Percentiles rank a stretch among this genome's conserved stretches.
These are phyloP conservation scores for Rhagophthalmus giganteus DNA, from an alignment of 2,888 invertebrate species.

Conservation along the genomic window DNA sequence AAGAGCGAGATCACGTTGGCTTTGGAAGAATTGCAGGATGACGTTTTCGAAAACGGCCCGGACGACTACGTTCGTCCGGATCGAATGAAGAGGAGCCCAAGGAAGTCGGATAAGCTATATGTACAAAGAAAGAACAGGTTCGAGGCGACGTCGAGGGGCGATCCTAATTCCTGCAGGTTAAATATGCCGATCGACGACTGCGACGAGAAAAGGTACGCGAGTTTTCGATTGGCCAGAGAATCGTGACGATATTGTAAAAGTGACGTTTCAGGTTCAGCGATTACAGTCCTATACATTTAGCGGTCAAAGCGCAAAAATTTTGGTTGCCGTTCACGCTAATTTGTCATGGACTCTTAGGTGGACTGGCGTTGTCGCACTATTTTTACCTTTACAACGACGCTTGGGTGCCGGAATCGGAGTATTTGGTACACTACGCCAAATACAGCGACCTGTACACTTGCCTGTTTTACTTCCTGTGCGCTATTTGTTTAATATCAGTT, in stretches of 20 bases:
- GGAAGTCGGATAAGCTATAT: slow-evolving; percentile 51
- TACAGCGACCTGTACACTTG: slow-evolving; percentile 52
- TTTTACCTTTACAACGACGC: slow-evolving; percentile 61
- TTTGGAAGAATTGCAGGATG: slow-evolving; percentile 55
- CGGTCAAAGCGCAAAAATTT: slow-evolving; percentile 58
- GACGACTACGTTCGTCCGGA: slow-evolving; percentile 44
- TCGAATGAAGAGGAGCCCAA: slow-evolving; percentile 48
- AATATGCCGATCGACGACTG: slow-evolving; percentile 41
- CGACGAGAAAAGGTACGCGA: slow-evolving; percentile 37
- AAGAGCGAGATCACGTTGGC: slow-evolving; percentile 52
- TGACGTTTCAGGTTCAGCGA: slow-evolving; percentile 19
- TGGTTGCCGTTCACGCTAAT: slow-evolving; percentile 60
- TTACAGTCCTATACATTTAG: slow-evolving; percentile 58
- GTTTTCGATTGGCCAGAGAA: too few relatives aligned
- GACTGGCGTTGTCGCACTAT: slow-evolving; percentile 62
- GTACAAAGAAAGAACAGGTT: slow-evolving; percentile 55
- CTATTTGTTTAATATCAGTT: slow-evolving; percentile 63
- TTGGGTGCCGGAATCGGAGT: slow-evolving; percentile 48
- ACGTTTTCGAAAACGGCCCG: slow-evolving; percentile 52
- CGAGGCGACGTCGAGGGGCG: slow-evolving; percentile 44
- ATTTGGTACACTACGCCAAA: slow-evolving; percentile 49
- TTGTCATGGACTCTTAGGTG: slow-evolving; percentile 64
- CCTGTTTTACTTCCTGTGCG: slow-evolving; percentile 62
- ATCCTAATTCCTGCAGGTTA: slow-evolving; percentile 35
- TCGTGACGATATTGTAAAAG: too few relatives aligned